These are phyloP conservation scores for Muscidifurax raptorellus DNA, from an alignment of 1,140 invertebrate genomes.

Conservation along the genomic window DNA sequence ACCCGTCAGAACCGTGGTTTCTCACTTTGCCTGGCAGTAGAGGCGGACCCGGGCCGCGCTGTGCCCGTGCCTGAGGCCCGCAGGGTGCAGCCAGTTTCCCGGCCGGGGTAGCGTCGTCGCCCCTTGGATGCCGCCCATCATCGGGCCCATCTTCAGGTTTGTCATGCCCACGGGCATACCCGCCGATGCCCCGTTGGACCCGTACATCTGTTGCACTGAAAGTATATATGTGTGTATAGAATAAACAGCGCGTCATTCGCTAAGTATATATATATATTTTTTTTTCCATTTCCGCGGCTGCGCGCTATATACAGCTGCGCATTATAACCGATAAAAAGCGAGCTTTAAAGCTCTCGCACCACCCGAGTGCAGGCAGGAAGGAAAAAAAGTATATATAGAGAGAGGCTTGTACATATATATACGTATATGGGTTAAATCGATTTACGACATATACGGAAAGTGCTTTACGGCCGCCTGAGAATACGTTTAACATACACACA, in stretches of 20 bases:
- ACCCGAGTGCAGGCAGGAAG: background rate
- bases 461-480: slow-evolving; percentile 57
- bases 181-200: slow-evolving; percentile 83
- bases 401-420: background rate
- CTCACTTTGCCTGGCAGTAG: slow-evolving; percentile 85
- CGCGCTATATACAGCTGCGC: no score
- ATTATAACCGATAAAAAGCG: background rate
- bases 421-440: slow-evolving; percentile 62
- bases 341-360: background rate
- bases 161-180: slow-evolving; percentile 79
- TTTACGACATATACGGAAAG: slow-evolving; percentile 59
- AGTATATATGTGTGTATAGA: no score
- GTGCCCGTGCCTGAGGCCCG: slow-evolving; percentile 88
- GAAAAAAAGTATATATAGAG: slow-evolving; percentile 40
- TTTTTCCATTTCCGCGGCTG: background rate
- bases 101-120: slow-evolving; percentile 79
- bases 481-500: slow-evolving; percentile 53
- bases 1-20: slow-evolving; percentile 78
- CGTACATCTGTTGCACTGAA: slow-evolving; percentile 88
- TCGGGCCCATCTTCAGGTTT: slow-evolving; percentile 73
- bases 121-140: slow-evolving; percentile 71
- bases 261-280: background rate
- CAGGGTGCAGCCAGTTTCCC: slow-evolving; percentile 96
- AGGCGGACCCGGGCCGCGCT: slow-evolving; percentile 82
- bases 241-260: background rate